Percentiles rank a stretch among this genome's conserved stretches.
phyloP scores from a whole-genome alignment of 1,140 invertebrate species.

The Carposina sasakii region DNA sequence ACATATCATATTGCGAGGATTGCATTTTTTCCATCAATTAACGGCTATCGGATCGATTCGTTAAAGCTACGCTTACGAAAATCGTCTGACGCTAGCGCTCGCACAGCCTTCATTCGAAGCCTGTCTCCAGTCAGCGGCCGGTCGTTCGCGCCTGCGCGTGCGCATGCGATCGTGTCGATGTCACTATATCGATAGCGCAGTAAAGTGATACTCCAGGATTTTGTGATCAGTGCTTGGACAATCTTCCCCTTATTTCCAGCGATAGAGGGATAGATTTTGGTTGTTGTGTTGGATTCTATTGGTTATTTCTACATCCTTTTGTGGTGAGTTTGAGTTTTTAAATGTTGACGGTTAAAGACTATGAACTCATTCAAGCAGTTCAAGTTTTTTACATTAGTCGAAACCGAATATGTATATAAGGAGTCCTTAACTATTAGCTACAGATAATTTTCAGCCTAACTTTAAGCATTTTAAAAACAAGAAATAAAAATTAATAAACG shows the following conservation, averaged over 20 bases:
- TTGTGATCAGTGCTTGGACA: no score
- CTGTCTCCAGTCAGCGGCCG: constrained; percentile 36
- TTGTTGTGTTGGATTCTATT: constrained; percentile 22
- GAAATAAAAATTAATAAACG: no score
- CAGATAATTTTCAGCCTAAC: no score
- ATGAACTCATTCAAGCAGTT: no score
- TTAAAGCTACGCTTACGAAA: no score
- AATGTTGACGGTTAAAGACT: constrained; percentile 16
- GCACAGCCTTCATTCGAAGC: constrained; percentile 37
- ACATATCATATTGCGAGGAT: no score
- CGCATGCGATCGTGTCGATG: constrained; percentile 25
- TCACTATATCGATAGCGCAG: constrained; percentile 20
- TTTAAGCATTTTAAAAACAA: no score
- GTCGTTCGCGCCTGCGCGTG: constrained; percentile 42
- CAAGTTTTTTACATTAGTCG: no score
- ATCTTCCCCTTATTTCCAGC: constrained; percentile 45
- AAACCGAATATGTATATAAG: no score
- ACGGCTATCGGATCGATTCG: no score
- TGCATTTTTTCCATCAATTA: no score
- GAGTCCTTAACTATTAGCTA: no score
- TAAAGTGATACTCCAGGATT: constrained; percentile 23
- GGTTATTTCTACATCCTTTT: constrained; percentile 21
- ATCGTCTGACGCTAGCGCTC: constrained; percentile 34
- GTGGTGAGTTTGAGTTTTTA: constrained; percentile 25
- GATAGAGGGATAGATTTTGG: constrained; percentile 30